Conservation (phyloP, 1,140 invertebrate genomes). For the Ephestia elutella region DNA sequence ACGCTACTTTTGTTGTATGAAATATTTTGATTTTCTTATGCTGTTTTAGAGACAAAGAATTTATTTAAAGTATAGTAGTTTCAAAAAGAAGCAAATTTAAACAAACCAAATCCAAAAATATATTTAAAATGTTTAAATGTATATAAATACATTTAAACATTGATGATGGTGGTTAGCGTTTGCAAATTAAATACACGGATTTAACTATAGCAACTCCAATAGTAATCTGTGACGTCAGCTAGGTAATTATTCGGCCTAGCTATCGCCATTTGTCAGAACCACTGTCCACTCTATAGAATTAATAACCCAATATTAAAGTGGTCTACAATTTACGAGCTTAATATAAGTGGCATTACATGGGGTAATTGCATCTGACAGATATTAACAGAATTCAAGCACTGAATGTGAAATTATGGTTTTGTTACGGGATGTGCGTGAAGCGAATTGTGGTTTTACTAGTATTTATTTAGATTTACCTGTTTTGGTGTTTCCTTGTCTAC, state of each 20-base stretch:
- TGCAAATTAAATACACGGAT: background rate
- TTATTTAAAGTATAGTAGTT: no score
- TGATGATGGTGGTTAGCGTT: no score
- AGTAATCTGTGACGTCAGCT: constrained; percentile 11
- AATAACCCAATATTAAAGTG: constrained; percentile 25
- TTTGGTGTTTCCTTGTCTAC: no score
- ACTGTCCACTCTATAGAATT: constrained; percentile 19
- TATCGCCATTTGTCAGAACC: constrained; percentile 22
- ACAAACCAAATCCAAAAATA: no score
- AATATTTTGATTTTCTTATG: no score
- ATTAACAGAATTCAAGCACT: constrained; percentile 15
- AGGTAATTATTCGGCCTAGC: constrained; percentile 21
- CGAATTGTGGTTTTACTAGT: background rate
- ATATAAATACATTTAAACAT: no score
- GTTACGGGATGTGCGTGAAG: constrained; percentile 6
- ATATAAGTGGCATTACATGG: constrained; percentile 18
- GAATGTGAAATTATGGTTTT: constrained; percentile 20
- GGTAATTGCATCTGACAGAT: constrained; percentile 20
- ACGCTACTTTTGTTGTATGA: no score
- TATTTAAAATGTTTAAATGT: no score
- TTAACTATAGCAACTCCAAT: background rate
- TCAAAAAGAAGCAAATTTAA: no score
- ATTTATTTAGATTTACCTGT: no score
- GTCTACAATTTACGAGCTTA: constrained; percentile 23
- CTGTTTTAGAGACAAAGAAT: no score